Conservation (phyloP, 2,888 invertebrate genomes). For the Sminthurinus aureus region DNA sequence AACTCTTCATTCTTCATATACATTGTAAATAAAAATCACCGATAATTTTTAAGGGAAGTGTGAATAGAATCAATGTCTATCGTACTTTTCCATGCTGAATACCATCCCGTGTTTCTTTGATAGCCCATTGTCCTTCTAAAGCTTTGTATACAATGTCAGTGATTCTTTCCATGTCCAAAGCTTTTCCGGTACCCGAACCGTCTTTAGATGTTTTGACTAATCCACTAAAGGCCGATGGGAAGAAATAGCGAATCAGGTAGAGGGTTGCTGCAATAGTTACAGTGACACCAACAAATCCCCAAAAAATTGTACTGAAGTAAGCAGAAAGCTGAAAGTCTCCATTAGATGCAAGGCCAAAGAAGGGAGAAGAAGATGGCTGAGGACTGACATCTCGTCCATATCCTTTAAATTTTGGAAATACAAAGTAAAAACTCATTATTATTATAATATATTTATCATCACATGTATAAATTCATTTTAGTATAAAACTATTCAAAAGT, state of each 20-base stretch:
- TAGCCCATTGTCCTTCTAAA: slow-evolving; percentile 45
- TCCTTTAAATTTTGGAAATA: not conserved
- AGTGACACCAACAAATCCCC: slow-evolving; percentile 45
- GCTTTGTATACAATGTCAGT: slow-evolving; percentile 57
- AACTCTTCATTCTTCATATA: too few relatives aligned
- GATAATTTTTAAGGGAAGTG: not conserved
- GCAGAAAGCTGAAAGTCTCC: slow-evolving; percentile 56
- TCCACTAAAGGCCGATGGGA: slow-evolving; percentile 50
- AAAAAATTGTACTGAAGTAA: slow-evolving; percentile 56
- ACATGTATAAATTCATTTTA: not conserved
- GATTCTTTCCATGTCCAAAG: slow-evolving; percentile 56
- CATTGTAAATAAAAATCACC: not conserved
- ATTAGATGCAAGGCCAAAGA: slow-evolving; percentile 52
- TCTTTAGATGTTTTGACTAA: slow-evolving; percentile 34
- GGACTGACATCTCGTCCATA: not conserved
- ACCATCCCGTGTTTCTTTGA: slow-evolving; percentile 41
- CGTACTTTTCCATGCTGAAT: not conserved
- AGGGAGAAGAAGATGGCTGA: slow-evolving; percentile 8
- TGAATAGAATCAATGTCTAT: not conserved
- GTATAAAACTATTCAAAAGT: not conserved
- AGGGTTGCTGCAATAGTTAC: slow-evolving; percentile 41
- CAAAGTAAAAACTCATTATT: too few relatives aligned
- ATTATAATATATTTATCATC: not conserved
- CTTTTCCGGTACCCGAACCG: slow-evolving; percentile 35
- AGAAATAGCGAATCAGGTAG: slow-evolving; percentile 43